These are phyloP conservation scores for Myiagra hebetior DNA, from an alignment of 2,113 vertebrate species.

Conservation along the genomic window DNA sequence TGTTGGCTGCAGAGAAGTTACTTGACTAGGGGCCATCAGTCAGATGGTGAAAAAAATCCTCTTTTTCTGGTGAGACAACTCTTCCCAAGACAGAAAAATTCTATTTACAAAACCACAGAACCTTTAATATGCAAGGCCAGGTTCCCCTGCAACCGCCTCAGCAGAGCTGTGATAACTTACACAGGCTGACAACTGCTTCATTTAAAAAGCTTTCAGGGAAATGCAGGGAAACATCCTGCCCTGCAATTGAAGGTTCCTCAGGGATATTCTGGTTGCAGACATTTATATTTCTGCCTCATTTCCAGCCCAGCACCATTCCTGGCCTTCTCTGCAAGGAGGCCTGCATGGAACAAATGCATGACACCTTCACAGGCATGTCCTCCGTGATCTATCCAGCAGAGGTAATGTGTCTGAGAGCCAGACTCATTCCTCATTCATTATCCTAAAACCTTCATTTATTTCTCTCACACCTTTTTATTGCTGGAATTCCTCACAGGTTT, in stretches of 20 bases:
- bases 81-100: background rate
- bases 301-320: background rate
- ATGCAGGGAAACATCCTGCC: background rate
- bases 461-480: background rate
- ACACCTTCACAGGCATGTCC: background rate
- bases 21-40: background rate
- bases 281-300: background rate
- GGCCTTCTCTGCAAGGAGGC: background rate
- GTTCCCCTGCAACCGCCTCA: background rate
- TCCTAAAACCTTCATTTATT: background rate
- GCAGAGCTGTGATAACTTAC: background rate
- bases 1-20: background rate
- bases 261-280: background rate
- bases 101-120: background rate
- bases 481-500: background rate
- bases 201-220: background rate
- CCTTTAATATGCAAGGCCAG: background rate
- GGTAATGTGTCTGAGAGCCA: background rate
- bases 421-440: background rate
- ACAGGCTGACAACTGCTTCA: background rate
- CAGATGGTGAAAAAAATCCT: background rate
- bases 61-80: background rate
- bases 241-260: background rate
- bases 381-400: background rate
- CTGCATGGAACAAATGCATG: fast-evolving